Evolutionary conservation across 2,888 invertebrate species (phyloP).

Genomic region (Meiosimyza platycephala): DNA sequence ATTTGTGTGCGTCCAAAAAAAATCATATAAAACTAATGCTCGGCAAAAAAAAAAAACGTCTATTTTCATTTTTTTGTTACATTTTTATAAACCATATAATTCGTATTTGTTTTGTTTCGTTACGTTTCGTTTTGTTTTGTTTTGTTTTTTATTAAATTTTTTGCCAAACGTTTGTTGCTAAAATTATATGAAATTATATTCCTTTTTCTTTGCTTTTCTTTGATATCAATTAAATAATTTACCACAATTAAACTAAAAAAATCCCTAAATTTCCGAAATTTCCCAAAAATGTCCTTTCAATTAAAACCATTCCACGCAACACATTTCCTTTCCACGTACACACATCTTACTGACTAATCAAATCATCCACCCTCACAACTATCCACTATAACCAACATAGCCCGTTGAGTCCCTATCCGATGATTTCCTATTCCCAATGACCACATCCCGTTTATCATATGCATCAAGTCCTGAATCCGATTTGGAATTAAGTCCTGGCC

Average conservation of each 20-base stretch:
- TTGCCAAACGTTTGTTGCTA: constrained; percentile 51
- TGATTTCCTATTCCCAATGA: constrained; percentile 99
- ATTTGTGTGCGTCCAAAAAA: constrained; percentile 55
- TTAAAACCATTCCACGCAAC: constrained; percentile 18
- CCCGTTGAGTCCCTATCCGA: constrained; percentile 97
- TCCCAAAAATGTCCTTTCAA: constrained; percentile 33
- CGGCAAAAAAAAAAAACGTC: constrained; percentile 55
- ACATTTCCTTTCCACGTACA: constrained; percentile 35
- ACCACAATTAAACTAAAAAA: constrained; percentile 36
- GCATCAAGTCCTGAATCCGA: constrained; percentile 97
- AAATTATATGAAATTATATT: constrained; percentile 45
- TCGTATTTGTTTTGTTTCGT: constrained; percentile 40
- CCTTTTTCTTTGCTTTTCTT: constrained; percentile 41
- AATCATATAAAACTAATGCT: constrained; percentile 48
- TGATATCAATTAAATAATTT: constrained; percentile 34
- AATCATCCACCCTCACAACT: constrained; percentile 40
- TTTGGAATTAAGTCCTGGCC: constrained; percentile 85
- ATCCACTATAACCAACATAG: constrained; percentile 69
- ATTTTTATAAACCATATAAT: constrained; percentile 36
- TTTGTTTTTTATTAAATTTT: constrained; percentile 42
- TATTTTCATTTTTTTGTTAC: constrained; percentile 34
- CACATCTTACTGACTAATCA: constrained; percentile 27
- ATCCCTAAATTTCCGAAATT: neutral
- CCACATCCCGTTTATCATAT: constrained; percentile 92
- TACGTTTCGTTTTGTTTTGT: constrained; percentile 50